Conservation (phyloP, 2,797 vertebrate genomes). For the Sebastes minor region DNA sequence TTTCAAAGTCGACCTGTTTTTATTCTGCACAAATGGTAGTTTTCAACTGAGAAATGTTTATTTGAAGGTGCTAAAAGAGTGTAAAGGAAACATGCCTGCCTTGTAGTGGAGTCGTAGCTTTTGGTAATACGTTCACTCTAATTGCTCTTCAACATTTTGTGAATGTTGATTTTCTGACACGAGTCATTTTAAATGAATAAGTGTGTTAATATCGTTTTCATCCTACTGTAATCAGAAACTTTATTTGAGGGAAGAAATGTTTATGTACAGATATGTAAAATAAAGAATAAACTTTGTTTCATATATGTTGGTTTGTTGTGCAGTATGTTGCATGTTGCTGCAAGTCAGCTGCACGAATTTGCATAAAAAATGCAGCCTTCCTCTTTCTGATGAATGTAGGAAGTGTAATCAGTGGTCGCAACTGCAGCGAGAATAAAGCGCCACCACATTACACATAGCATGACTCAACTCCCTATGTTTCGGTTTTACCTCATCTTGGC, state of each 20-base stretch:
- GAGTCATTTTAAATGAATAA: conserved; percentile 92
- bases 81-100: conserved; percentile 94
- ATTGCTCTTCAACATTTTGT: conserved; percentile 96
- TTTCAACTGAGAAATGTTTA: conserved; percentile 91
- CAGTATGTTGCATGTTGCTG: conserved; percentile 3
- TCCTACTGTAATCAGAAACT: conserved; percentile 91
- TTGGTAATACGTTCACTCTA: conserved; percentile 90
- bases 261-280: conserved; percentile 99
- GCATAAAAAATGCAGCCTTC: conserved; percentile 5
- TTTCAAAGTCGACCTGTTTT: conserved; percentile 92
- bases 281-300: conserved; percentile 99
- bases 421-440: neutral
- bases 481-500: conserved; percentile 12
- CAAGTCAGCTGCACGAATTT: neutral
- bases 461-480: conserved; percentile 55
- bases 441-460: neutral
- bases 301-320: conserved; percentile 78
- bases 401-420: neutral
- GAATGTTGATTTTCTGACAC: conserved; percentile 96
- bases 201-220: conserved; percentile 95
- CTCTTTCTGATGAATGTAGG: conserved; percentile 35
- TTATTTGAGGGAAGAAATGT: conserved; percentile 91
- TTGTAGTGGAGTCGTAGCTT: conserved; percentile 95
- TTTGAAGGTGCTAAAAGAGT: conserved; percentile 97
- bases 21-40: conserved; percentile 94